A percentile compares a stretch with the other conserved stretches of the same genome.
phyloP scores from a whole-genome alignment of 2,888 invertebrate genomes.

The Elmis aenea region DNA sequence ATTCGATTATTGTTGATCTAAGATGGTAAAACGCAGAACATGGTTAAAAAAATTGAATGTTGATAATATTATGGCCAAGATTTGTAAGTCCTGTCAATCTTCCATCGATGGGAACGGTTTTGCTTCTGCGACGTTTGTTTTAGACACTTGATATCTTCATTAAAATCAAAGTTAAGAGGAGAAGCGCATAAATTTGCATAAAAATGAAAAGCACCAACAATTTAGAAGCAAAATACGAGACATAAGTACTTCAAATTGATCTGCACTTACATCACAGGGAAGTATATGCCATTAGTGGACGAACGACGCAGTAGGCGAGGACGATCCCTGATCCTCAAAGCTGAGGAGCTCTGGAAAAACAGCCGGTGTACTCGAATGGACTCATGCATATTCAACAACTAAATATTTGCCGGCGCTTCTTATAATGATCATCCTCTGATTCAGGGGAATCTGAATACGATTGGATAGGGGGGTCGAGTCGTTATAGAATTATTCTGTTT shows the following conservation, averaged over 20 bases:
- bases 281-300: constrained; percentile 33
- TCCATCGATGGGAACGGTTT: no score
- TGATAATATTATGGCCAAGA: no score
- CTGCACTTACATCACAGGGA: constrained; percentile 28
- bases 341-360: constrained; percentile 41
- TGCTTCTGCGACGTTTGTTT: no score
- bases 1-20: no score
- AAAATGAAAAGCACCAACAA: constrained; percentile 34
- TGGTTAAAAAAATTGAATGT: no score
- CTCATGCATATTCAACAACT: constrained; percentile 46
- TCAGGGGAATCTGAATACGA: constrained; percentile 32
- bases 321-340: constrained; percentile 21
- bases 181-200: constrained; percentile 36
- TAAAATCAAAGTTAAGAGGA: no score
- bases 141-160: no score
- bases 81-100: no score
- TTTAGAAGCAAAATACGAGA: constrained; percentile 37
- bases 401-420: constrained; percentile 46
- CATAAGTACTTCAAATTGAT: constrained; percentile 38
- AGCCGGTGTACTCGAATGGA: constrained; percentile 40
- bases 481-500: not conserved
- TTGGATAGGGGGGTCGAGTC: constrained; percentile 33
- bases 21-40: no score
- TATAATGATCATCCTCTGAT: constrained; percentile 42
- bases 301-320: constrained; percentile 23